These are phyloP conservation scores for Sander vitreus DNA, from an alignment of 2,113 vertebrate genomes.

Conservation along the genomic window DNA sequence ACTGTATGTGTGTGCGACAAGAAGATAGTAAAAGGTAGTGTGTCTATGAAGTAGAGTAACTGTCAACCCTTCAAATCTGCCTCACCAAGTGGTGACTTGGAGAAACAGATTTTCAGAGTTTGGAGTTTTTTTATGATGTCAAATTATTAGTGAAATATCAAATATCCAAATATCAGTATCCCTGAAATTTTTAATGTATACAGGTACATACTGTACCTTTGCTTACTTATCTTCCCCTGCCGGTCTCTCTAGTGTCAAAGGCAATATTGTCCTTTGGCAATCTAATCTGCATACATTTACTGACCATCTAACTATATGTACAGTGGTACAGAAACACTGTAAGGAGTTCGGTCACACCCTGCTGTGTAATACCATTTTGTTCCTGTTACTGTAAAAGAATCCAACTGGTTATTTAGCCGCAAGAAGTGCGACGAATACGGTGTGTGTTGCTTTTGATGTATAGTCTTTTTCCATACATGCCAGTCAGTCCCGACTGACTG, in stretches of 20 bases:
- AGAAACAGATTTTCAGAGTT: background rate
- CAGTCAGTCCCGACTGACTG: background rate
- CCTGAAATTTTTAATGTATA: background rate
- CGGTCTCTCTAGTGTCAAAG: conserved; percentile 8
- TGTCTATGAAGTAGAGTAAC: conserved; percentile 22
- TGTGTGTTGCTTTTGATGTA: background rate
- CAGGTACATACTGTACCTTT: background rate
- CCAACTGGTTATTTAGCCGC: background rate
- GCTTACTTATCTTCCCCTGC: background rate
- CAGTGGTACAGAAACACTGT: conserved; percentile 1
- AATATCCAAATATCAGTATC: background rate
- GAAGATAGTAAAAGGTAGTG: conserved; percentile 55
- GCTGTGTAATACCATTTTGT: background rate
- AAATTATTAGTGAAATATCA: background rate
- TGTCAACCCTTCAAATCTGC: conserved; percentile 10
- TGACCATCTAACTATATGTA: background rate
- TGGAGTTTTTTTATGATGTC: background rate
- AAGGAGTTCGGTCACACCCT: conserved; percentile 2
- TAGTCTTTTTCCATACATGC: background rate
- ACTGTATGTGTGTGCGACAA: background rate
- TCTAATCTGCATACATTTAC: background rate
- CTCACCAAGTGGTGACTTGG: background rate
- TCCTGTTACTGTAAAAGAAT: conserved; percentile 17
- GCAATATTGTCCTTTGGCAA: conserved; percentile 12
- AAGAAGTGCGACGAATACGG: background rate